Evolutionary conservation across 2,797 vertebrate species (phyloP).

Genomic region (Tokudaia muenninki): DNA sequence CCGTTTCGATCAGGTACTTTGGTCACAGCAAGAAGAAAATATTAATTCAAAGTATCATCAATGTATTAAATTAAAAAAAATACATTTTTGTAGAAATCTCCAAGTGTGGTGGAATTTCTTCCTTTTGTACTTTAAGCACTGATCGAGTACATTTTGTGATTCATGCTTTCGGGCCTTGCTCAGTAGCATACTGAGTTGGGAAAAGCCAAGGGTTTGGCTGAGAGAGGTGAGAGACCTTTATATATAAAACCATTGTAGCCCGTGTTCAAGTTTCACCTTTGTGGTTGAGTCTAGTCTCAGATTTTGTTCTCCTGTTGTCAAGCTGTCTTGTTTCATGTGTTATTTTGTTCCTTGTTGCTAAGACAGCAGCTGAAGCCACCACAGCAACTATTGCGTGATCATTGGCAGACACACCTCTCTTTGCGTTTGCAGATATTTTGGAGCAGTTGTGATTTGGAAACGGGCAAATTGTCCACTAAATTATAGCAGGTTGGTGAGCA

Average conservation of each 20-base stretch:
- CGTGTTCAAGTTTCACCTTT: conserved; percentile 80
- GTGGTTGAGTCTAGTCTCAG: conserved; percentile 48
- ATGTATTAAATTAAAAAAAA: not conserved
- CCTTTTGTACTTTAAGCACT: conserved; percentile 76
- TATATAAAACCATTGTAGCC: conserved; percentile 80
- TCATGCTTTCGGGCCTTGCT: conserved; percentile 78
- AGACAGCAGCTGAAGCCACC: conserved; percentile 65
- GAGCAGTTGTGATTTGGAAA: conserved; percentile 57
- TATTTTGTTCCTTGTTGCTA: conserved; percentile 67
- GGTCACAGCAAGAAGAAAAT: not conserved
- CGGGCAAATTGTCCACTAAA: conserved; percentile 41
- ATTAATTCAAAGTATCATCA: not conserved
- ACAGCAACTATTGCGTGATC: conserved; percentile 58
- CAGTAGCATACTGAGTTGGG: conserved; percentile 82
- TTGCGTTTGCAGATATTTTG: conserved; percentile 41
- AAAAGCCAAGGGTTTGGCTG: conserved; percentile 80
- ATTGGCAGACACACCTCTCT: conserved; percentile 40
- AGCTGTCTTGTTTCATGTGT: conserved; percentile 77
- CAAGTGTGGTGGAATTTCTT: conserved; percentile 69
- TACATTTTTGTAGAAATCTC: conserved; percentile 40
- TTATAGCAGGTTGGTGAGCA: not conserved
- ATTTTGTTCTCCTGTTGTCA: conserved; percentile 73
- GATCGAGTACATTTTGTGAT: conserved; percentile 81
- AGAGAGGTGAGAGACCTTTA: conserved; percentile 76
- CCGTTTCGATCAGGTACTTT: not conserved